phyloP scores from a whole-genome alignment of 2,888 invertebrate species.

The Strigamia maritima region DNA sequence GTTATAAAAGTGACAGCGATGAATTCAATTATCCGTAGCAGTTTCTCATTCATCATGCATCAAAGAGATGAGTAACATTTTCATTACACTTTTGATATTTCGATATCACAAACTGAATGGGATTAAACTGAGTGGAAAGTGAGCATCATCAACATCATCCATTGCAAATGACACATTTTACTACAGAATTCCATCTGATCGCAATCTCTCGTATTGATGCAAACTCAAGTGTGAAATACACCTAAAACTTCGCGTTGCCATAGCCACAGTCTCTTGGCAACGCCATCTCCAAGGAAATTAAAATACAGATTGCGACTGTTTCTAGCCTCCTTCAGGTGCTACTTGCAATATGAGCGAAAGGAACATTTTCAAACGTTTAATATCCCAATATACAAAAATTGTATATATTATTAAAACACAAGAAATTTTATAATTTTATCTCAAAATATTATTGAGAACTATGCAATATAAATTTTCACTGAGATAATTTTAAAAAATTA shows the following conservation, averaged over 20 bases:
- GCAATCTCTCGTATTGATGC: conserved; percentile 22
- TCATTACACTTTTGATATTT: conserved; percentile 28
- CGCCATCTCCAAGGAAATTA: conserved; percentile 28
- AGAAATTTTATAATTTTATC: too few species aligned
- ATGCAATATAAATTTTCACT: too few species aligned
- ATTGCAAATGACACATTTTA: conserved; percentile 25
- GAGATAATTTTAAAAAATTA: neutral
- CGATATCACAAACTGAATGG: conserved; percentile 29
- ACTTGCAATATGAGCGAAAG: neutral
- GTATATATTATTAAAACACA: neutral
- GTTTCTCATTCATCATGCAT: neutral
- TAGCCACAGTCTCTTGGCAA: conserved; percentile 13
- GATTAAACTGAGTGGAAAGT: conserved; percentile 26
- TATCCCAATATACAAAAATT: neutral
- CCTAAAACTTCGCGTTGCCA: conserved; percentile 14
- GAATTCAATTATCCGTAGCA: conserved; percentile 10
- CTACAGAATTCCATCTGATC: conserved; percentile 21
- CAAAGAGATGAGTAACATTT: conserved; percentile 6
- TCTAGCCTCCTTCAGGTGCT: conserved; percentile 29
- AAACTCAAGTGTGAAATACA: conserved; percentile 32
- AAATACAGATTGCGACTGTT: conserved; percentile 29
- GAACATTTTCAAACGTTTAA: neutral
- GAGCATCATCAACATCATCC: conserved; percentile 32
- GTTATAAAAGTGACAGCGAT: neutral
- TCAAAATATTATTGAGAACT: too few species aligned